These are phyloP conservation scores for Serilophus lunatus DNA, from an alignment of 2,113 vertebrate genomes.

Conservation along the genomic window DNA sequence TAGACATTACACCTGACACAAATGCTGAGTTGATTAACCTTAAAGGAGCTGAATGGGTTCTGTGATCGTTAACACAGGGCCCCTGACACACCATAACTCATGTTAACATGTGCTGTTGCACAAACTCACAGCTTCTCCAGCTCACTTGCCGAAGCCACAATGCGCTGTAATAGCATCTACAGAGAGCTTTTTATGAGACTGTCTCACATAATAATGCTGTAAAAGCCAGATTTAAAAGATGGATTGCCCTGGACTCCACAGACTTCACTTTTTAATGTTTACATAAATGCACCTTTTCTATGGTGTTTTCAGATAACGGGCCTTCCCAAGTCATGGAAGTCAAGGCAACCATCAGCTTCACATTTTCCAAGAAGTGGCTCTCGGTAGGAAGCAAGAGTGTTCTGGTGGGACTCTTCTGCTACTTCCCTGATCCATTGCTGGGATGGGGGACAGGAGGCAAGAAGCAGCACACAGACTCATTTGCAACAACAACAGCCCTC, in stretches of 20 bases:
- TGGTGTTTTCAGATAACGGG: background rate
- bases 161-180: constrained; percentile 66
- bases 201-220: constrained; percentile 67
- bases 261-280: constrained; percentile 71
- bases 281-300: constrained; percentile 56
- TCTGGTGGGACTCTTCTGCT: background rate
- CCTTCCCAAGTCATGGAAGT: background rate
- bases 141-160: constrained; percentile 53
- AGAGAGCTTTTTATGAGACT: constrained; percentile 66
- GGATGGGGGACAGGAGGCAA: background rate
- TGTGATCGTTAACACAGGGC: constrained; percentile 73
- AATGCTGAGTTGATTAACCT: constrained; percentile 83
- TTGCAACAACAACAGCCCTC: background rate
- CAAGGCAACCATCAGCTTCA: background rate
- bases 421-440: background rate
- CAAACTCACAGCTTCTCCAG: constrained; percentile 69
- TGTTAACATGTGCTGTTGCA: constrained; percentile 71
- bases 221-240: constrained; percentile 70
- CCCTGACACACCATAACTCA: constrained; percentile 78
- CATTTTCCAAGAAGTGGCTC: background rate
- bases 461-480: background rate
- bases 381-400: background rate
- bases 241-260: constrained; percentile 59
- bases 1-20: constrained; percentile 83
- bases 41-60: constrained; percentile 78